These are phyloP conservation scores for Erpornis zantholeuca DNA, from an alignment of 2,113 vertebrate species.

Conservation along the genomic window DNA sequence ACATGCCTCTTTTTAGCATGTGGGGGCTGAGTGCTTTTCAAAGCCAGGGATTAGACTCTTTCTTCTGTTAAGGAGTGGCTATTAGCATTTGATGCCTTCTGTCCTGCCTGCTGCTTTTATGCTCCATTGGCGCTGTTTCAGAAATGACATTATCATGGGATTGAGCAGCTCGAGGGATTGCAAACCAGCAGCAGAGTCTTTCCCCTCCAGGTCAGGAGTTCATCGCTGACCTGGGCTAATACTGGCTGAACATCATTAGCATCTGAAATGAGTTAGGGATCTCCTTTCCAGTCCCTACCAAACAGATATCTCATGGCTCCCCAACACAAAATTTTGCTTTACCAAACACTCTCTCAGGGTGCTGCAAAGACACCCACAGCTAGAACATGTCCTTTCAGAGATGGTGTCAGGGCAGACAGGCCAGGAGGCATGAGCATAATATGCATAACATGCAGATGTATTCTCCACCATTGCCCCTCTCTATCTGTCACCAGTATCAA, in stretches of 20 bases:
- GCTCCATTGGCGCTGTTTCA: conserved; percentile 45
- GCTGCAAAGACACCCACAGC: not conserved
- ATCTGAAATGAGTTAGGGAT: not conserved
- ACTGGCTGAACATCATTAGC: not conserved
- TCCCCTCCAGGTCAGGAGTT: conserved; percentile 32
- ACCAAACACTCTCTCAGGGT: fast-evolving
- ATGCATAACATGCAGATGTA: not conserved
- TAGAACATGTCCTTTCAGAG: not conserved
- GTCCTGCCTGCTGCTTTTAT: conserved; percentile 58
- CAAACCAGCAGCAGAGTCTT: not conserved
- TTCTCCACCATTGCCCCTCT: not conserved
- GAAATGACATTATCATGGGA: conserved; percentile 57
- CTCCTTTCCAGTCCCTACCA: not conserved
- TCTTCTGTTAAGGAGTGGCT: conserved; percentile 40
- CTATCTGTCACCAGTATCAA: not conserved
- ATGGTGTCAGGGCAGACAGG: not conserved
- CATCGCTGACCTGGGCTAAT: not conserved
- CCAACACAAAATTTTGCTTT: not conserved
- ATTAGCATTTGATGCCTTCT: conserved; percentile 59
- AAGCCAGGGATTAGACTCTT: conserved; percentile 37
- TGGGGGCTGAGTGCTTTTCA: conserved; percentile 24
- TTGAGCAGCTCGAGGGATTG: conserved; percentile 21
- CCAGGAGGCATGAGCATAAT: not conserved
- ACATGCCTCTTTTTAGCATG: conserved; percentile 19
- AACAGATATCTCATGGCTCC: not conserved